phyloP scores from a whole-genome alignment of 2,888 invertebrate species.

The Hofmannophila pseudospretella region DNA sequence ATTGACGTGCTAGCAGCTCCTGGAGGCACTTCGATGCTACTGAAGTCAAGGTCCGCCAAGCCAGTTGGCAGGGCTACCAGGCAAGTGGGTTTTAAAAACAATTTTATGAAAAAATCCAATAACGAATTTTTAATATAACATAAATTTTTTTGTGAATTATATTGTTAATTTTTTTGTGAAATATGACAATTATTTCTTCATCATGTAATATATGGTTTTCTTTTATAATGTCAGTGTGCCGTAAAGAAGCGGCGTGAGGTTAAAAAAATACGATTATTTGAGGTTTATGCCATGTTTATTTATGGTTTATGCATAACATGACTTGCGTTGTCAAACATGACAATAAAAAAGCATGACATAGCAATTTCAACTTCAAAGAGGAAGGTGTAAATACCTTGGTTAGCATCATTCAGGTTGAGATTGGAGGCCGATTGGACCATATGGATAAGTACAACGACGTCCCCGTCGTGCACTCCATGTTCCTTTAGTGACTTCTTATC shows the following conservation, averaged over 20 bases:
- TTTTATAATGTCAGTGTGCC: background rate
- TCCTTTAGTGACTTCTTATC: conserved; percentile 89
- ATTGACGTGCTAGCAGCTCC: conserved; percentile 49
- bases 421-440: conserved; percentile 73
- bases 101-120: conserved; percentile 7
- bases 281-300: too few relatives aligned
- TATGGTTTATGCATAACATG: conserved; percentile 12
- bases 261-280: too few relatives aligned
- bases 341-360: conserved; percentile 34
- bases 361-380: conserved; percentile 29
- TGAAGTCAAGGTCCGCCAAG: conserved; percentile 87
- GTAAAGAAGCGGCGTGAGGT: too few relatives aligned
- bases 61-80: conserved; percentile 61
- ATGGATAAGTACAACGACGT: conserved; percentile 90
- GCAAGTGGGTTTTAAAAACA: conserved; percentile 2
- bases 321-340: conserved; percentile 37
- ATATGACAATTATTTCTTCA: background rate
- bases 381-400: conserved; percentile 46
- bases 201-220: too few relatives aligned
- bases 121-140: background rate
- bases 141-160: too few relatives aligned
- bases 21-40: conserved; percentile 91
- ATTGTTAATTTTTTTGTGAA: conserved; percentile 2
- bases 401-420: conserved; percentile 49
- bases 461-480: conserved; percentile 92